phyloP scores from a whole-genome alignment of 2,113 vertebrate species.

The Zonotrichia leucophrys region DNA sequence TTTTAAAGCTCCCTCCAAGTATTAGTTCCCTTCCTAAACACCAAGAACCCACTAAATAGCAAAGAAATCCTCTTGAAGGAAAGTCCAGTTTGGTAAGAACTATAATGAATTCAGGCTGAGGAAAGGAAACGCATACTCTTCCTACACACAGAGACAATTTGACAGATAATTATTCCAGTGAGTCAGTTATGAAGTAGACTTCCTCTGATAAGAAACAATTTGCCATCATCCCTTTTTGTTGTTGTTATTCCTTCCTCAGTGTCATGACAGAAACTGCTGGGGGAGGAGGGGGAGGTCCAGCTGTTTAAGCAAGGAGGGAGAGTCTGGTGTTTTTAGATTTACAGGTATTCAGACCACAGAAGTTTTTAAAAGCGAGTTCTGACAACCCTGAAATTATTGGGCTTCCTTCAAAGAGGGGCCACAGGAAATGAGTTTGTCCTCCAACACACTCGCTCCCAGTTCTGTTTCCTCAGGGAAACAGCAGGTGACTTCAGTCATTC shows the following conservation, averaged over 20 bases:
- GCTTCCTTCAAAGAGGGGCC: neutral
- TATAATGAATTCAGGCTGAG: neutral
- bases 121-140: neutral
- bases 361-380: neutral
- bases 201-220: constrained; percentile 37
- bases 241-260: neutral
- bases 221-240: neutral
- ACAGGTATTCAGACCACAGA: neutral
- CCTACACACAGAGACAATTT: neutral
- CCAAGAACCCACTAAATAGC: neutral
- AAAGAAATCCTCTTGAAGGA: neutral
- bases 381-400: neutral
- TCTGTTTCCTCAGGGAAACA: neutral
- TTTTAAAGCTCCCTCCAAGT: neutral
- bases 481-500: neutral
- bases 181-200: constrained; percentile 30
- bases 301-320: neutral
- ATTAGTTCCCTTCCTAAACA: neutral
- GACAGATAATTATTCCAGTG: constrained; percentile 16
- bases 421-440: neutral
- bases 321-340: neutral
- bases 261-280: neutral
- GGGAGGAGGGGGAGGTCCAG: neutral
- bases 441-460: neutral
- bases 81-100: neutral